A percentile compares a stretch with the other conserved stretches of the same genome.
Evolutionary conservation across 2,797 vertebrate genomes (phyloP).

Genomic region (Masticophis lateralis): DNA sequence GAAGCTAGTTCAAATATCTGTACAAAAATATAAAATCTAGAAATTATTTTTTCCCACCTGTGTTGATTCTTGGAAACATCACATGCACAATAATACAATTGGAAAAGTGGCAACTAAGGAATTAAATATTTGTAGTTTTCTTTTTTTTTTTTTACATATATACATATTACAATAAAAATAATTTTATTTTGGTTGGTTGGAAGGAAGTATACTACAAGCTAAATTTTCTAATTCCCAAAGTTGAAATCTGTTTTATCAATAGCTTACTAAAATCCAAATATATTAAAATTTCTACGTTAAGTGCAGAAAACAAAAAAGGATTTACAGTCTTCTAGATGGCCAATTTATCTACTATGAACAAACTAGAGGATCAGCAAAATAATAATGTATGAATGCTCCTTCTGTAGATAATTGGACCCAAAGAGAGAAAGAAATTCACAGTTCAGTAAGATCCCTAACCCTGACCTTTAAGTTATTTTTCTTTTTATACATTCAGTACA

Average conservation of each 20-base stretch:
- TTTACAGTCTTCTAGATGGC: slow-evolving; percentile 74
- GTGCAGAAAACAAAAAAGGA: slow-evolving; percentile 75
- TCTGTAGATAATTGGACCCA: slow-evolving; percentile 99
- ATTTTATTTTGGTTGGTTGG: slow-evolving; percentile 86
- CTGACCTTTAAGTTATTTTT: slow-evolving; percentile 80
- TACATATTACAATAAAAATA: slow-evolving; percentile 88
- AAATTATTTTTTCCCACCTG: slow-evolving; percentile 76
- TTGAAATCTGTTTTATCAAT: slow-evolving; percentile 78
- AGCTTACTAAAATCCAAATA: slow-evolving; percentile 81
- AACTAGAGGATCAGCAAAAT: slow-evolving; percentile 81
- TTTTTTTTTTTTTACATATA: slow-evolving; percentile 82
- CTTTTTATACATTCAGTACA: slow-evolving; percentile 98
- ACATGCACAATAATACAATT: slow-evolving; percentile 90
- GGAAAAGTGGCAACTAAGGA: slow-evolving; percentile 91
- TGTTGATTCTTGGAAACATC: slow-evolving; percentile 88
- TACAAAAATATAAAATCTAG: slow-evolving; percentile 94
- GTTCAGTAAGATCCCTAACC: slow-evolving; percentile 98
- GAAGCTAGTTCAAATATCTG: slow-evolving; percentile 82
- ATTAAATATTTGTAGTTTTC: slow-evolving; percentile 82
- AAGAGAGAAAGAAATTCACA: slow-evolving; percentile 93
- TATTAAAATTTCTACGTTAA: slow-evolving; percentile 81
- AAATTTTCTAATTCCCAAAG: slow-evolving; percentile 79
- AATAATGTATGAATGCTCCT: slow-evolving; percentile 90
- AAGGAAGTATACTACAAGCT: slow-evolving; percentile 83
- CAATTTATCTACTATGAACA: slow-evolving; percentile 83